These are phyloP conservation scores for Chorisops tibialis DNA, from an alignment of 2,888 invertebrate genomes.

Conservation along the genomic window DNA sequence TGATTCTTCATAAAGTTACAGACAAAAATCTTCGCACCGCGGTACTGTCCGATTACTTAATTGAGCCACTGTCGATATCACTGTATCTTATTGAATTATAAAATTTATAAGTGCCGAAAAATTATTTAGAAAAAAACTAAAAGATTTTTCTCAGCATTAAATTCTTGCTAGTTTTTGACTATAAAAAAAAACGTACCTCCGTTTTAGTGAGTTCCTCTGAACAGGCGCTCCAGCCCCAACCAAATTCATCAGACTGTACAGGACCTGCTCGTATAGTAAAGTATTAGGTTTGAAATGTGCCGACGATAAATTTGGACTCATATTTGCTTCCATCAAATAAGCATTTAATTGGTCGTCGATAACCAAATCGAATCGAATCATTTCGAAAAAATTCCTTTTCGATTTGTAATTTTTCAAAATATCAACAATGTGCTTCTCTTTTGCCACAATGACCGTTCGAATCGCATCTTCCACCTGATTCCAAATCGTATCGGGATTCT, in stretches of 20 bases:
- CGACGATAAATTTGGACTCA: conserved; percentile 96
- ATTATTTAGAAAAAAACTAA: no score
- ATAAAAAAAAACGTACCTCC: conserved; percentile 50
- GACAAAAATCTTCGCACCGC: no score
- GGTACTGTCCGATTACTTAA: no score
- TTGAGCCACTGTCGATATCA: no score
- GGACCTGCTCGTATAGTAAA: conserved; percentile 85
- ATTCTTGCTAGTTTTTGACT: no score
- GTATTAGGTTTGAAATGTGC: conserved; percentile 88
- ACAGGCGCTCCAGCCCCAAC: conserved; percentile 67
- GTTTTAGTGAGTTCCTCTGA: conserved; percentile 47
- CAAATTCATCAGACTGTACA: conserved; percentile 77
- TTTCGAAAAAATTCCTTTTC: conserved; percentile 80
- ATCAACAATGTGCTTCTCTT: conserved; percentile 68
- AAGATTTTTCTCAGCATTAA: no score
- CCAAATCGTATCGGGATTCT: conserved; percentile 76
- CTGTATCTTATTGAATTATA: no score
- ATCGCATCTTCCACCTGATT: conserved; percentile 75
- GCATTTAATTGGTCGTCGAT: conserved; percentile 83
- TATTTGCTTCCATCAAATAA: conserved; percentile 91
- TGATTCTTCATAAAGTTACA: no score
- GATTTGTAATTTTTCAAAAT: conserved; percentile 55
- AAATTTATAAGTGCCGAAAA: no score
- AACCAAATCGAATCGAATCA: conserved; percentile 92
- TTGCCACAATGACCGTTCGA: conserved; percentile 63